Conservation (phyloP, 1,140 invertebrate species). For the Leptopilina boulardi region DNA sequence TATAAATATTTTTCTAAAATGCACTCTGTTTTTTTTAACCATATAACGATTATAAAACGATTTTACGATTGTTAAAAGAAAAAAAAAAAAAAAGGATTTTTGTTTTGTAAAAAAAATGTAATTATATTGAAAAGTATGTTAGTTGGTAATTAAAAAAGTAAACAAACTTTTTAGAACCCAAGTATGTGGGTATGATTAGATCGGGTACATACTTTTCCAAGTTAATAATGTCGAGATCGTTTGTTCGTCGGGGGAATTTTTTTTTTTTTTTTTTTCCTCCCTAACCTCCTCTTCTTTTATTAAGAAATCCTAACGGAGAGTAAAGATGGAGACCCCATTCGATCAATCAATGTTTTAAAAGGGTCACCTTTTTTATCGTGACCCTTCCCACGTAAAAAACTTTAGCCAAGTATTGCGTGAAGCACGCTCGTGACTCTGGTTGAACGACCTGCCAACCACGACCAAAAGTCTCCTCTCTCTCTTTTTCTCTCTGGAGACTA, state of each 20-base stretch:
- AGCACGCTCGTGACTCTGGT: conserved; percentile 27
- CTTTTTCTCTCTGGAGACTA: too few species aligned
- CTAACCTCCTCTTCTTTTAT: conserved; percentile 1
- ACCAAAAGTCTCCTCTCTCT: conserved; percentile 4
- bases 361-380: conserved; percentile 20
- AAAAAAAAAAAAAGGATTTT: too few species aligned
- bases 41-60: too few species aligned
- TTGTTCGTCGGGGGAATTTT: neutral
- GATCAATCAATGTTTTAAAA: conserved; percentile 30
- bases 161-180: too few species aligned
- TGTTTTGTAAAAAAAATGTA: neutral
- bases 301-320: conserved; percentile 31
- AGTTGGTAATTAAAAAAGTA: neutral
- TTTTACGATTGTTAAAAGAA: too few species aligned
- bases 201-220: neutral
- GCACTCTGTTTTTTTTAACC: too few species aligned
- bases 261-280: neutral
- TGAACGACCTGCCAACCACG: conserved; percentile 20
- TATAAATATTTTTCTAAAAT: too few species aligned
- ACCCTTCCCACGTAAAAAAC: conserved; percentile 26
- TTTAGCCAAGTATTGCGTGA: conserved; percentile 33
- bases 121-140: neutral
- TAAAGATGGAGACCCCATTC: conserved; percentile 19
- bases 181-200: too few species aligned
- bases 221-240: conserved; percentile 11